A percentile compares a stretch with the other conserved stretches of the same genome.
These are phyloP conservation scores for Choloepus didactylus DNA, from an alignment of 2,797 vertebrate genomes.

Conservation along the genomic window DNA sequence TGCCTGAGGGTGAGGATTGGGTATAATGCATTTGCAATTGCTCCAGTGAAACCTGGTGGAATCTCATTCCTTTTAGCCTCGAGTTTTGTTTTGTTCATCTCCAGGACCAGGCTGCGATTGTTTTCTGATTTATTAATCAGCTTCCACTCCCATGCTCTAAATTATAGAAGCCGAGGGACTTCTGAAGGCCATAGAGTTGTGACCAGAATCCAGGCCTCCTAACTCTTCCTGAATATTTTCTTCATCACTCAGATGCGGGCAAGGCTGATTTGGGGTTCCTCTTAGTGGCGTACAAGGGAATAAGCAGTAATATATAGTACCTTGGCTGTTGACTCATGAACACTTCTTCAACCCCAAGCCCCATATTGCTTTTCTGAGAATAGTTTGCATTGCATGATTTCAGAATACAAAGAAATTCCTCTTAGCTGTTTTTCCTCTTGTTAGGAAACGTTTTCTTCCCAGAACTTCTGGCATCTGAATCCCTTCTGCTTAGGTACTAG, in stretches of 20 bases:
- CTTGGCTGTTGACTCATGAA: not conserved
- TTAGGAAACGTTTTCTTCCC: not conserved
- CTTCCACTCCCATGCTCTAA: not conserved
- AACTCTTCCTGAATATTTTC: not conserved
- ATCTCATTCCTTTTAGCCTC: not conserved
- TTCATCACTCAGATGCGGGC: not conserved
- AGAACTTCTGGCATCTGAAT: not conserved
- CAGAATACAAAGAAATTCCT: not conserved
- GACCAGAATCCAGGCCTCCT: not conserved
- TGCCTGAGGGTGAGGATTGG: not conserved
- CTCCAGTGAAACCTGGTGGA: not conserved
- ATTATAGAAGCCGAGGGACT: not conserved
- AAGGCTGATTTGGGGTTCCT: not conserved
- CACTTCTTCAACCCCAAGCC: not conserved
- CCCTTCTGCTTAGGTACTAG: not conserved
- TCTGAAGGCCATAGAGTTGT: not conserved
- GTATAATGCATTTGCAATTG: not conserved
- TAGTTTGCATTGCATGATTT: not conserved
- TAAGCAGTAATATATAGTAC: not conserved
- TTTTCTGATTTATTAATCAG: not conserved
- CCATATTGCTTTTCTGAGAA: constrained; percentile 7
- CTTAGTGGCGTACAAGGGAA: not conserved
- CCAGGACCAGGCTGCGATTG: not conserved
- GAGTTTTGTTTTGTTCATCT: constrained; percentile 16
- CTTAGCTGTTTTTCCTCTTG: not conserved